These are phyloP conservation scores for Pheucticus melanocephalus DNA, from an alignment of 2,113 vertebrate species.

Conservation along the genomic window DNA sequence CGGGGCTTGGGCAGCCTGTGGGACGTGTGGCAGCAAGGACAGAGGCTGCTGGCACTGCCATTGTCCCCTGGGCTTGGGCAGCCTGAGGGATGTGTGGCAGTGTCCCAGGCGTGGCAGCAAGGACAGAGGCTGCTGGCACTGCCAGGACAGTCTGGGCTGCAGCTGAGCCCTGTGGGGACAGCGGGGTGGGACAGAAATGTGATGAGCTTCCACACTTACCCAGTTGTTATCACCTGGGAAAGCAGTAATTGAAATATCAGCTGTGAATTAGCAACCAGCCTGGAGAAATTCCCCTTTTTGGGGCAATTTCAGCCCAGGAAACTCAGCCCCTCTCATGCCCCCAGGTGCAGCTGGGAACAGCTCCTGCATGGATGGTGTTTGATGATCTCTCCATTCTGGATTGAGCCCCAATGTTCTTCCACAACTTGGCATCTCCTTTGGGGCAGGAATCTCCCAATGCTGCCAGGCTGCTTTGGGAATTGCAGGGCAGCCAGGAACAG, in stretches of 20 bases:
- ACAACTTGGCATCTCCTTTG: fast-evolving
- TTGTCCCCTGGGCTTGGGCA: not conserved
- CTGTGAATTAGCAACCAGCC: not conserved
- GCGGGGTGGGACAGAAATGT: not conserved
- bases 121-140: not conserved
- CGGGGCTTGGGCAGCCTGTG: not conserved
- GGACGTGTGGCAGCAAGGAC: fast-evolving
- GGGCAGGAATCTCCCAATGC: not conserved
- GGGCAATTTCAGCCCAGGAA: not conserved
- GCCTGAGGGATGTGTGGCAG: fast-evolving
- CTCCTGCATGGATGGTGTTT: not conserved
- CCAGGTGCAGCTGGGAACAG: not conserved
- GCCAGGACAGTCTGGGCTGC: not conserved
- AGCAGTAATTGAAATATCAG: not conserved
- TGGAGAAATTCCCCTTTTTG: not conserved
- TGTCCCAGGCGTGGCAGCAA: fast-evolving
- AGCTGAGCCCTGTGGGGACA: not conserved
- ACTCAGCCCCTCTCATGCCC: fast-evolving
- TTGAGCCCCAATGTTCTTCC: not conserved
- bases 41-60: not conserved
- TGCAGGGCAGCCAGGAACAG: not conserved
- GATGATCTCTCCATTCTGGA: not conserved
- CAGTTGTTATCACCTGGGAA: not conserved
- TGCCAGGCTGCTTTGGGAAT: not conserved
- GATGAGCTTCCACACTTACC: fast-evolving